Evolutionary conservation across 64 coral and sea anemone species (phyloP).

Genomic region (Anthopleura sola): DNA sequence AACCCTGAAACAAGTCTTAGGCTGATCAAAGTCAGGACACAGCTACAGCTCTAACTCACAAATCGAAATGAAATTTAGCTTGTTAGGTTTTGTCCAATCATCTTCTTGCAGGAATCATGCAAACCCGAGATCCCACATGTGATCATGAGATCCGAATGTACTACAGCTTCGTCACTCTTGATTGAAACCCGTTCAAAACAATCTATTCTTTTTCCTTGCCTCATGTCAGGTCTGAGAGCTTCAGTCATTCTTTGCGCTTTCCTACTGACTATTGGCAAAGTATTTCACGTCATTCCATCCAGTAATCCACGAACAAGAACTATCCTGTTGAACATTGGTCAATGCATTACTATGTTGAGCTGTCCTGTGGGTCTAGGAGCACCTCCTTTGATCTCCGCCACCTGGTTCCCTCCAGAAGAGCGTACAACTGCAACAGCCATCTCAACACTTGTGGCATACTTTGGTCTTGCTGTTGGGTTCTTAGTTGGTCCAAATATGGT

Average conservation of each 20-base stretch:
- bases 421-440: slow-evolving; percentile 73
- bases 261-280: slow-evolving; percentile 49
- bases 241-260: slow-evolving; percentile 44
- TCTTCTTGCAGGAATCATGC: too few species aligned
- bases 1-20: too few species aligned
- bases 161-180: too few species aligned
- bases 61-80: too few species aligned
- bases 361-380: slow-evolving; percentile 56
- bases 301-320: slow-evolving; percentile 2
- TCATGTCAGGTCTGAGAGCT: slow-evolving; percentile 55
- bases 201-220: too few species aligned
- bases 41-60: too few species aligned
- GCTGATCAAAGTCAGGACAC: too few species aligned
- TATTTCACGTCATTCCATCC: slow-evolving; percentile 50
- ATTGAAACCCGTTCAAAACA: too few species aligned
- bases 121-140: too few species aligned
- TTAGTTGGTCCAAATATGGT: slow-evolving; percentile 61
- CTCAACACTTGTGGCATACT: slow-evolving; percentile 37
- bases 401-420: slow-evolving; percentile 68
- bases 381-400: slow-evolving; percentile 51
- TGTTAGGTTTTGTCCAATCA: too few species aligned
- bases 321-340: slow-evolving; percentile 55
- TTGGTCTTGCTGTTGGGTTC: slow-evolving; percentile 52
- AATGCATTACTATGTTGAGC: slow-evolving; percentile 49
- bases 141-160: too few species aligned